Conservation (phyloP, 2,113 vertebrate species). For the Zootoca vivipara region DNA sequence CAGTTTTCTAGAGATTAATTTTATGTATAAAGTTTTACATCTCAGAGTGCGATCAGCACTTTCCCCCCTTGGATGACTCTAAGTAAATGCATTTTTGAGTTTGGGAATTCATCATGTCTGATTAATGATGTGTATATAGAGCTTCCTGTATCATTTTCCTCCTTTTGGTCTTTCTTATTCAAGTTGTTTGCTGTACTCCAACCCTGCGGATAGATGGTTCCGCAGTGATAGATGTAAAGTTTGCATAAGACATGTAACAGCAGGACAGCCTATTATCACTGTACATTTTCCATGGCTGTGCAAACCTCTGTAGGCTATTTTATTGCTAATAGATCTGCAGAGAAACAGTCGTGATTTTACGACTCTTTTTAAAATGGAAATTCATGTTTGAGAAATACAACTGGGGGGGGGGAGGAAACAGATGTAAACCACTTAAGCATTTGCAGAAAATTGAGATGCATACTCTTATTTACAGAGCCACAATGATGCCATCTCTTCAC, state of each 20-base stretch:
- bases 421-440: conserved; percentile 87
- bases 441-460: conserved; percentile 86
- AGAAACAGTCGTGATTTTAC: conserved; percentile 88
- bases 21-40: conserved; percentile 62
- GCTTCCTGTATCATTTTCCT: conserved; percentile 76
- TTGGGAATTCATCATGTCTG: conserved; percentile 80
- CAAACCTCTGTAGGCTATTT: conserved; percentile 90
- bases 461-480: conserved; percentile 86
- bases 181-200: conserved; percentile 79
- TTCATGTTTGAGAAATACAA: conserved; percentile 90
- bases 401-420: conserved; percentile 83
- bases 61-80: conserved; percentile 62
- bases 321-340: conserved; percentile 89
- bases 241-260: conserved; percentile 90
- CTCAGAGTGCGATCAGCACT: conserved; percentile 65
- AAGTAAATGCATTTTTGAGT: conserved; percentile 73
- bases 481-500: conserved; percentile 76
- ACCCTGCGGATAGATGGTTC: conserved; percentile 86
- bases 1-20: conserved; percentile 69
- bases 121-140: conserved; percentile 84
- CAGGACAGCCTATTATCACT: conserved; percentile 89
- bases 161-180: conserved; percentile 80
- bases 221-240: conserved; percentile 87
- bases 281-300: conserved; percentile 89
- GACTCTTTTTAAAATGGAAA: conserved; percentile 91